These are phyloP conservation scores for Todus mexicanus DNA, from an alignment of 2,797 vertebrate species.

Conservation along the genomic window DNA sequence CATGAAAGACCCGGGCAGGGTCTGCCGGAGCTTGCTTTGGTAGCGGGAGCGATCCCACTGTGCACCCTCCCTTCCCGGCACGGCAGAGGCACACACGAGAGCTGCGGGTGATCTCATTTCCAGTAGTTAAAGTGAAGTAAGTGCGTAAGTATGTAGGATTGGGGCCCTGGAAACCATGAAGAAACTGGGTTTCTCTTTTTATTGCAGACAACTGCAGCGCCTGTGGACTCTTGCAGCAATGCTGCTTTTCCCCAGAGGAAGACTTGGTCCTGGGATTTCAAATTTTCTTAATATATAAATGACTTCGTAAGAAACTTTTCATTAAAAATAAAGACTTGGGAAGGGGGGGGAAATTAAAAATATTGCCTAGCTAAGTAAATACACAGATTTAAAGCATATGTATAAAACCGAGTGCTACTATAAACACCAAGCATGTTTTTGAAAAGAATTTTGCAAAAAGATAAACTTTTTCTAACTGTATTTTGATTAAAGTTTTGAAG, in stretches of 20 bases:
- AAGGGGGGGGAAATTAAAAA: conserved; percentile 41
- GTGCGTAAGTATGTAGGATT: conserved; percentile 61
- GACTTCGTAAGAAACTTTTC: conserved; percentile 31
- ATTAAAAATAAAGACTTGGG: conserved; percentile 44
- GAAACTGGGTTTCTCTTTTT: conserved; percentile 60
- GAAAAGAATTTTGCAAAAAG: conserved; percentile 53
- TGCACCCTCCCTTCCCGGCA: not conserved
- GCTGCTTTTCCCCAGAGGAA: conserved; percentile 29
- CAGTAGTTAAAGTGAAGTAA: conserved; percentile 65
- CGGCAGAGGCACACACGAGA: conserved; percentile 40
- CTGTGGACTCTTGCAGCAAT: conserved; percentile 1
- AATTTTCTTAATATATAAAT: conserved; percentile 12
- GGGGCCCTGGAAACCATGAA: conserved; percentile 63
- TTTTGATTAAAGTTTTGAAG: conserved; percentile 68
- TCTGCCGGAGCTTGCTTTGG: not conserved
- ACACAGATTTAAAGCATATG: conserved; percentile 72
- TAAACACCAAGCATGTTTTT: conserved; percentile 53
- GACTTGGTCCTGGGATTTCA: not conserved
- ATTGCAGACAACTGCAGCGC: conserved; percentile 36
- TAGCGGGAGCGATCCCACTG: not conserved
- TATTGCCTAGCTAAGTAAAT: conserved; percentile 66
- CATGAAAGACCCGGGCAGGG: not conserved
- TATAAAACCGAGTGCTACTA: conserved; percentile 63
- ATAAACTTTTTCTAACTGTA: conserved; percentile 59
- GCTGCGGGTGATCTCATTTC: conserved; percentile 64